Conservation (phyloP, 1,140 invertebrate genomes). For the Anastrepha ludens region DNA sequence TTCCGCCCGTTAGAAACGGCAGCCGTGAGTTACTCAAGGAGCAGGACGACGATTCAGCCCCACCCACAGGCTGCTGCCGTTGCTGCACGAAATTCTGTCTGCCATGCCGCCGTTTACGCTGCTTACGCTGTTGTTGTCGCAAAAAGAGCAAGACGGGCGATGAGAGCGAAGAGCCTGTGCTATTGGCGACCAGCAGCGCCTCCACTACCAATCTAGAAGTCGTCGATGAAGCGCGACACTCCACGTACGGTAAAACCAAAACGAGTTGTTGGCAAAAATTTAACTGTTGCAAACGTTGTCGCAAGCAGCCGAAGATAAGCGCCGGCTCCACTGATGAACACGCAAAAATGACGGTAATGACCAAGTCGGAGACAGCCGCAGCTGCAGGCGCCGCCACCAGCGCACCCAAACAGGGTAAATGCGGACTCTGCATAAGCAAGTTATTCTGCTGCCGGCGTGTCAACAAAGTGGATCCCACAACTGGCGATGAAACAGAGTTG, state of each 20-base stretch:
- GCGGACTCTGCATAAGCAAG: slow-evolving; percentile 68
- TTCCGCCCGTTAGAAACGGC: slow-evolving; percentile 59
- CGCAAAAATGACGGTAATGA: slow-evolving; percentile 1
- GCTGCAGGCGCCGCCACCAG: slow-evolving; percentile 43
- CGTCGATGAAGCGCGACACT: slow-evolving; percentile 65
- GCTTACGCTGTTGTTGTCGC: slow-evolving; percentile 66
- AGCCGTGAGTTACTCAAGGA: slow-evolving; percentile 69
- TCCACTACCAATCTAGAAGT: slow-evolving; percentile 67
- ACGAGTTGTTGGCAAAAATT: slow-evolving; percentile 67
- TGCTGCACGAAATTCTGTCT: slow-evolving; percentile 69
- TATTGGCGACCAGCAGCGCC: slow-evolving; percentile 68
- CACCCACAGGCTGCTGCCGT: slow-evolving; percentile 63
- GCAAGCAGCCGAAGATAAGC: slow-evolving; percentile 56
- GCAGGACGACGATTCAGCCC: slow-evolving; percentile 61
- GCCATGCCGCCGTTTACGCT: slow-evolving; percentile 70
- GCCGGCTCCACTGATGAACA: not conserved
- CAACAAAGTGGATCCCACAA: slow-evolving; percentile 70
- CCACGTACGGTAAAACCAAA: slow-evolving; percentile 57
- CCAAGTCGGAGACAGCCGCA: slow-evolving; percentile 20
- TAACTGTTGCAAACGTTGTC: slow-evolving; percentile 66
- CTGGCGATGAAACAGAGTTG: slow-evolving; percentile 68
- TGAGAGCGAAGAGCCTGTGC: slow-evolving; percentile 64
- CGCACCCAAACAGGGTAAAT: slow-evolving; percentile 62
- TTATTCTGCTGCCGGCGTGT: slow-evolving; percentile 72
- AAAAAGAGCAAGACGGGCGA: slow-evolving; percentile 56